phyloP scores from a whole-genome alignment of 2,113 vertebrate species.

The Miniopterus natalensis region DNA sequence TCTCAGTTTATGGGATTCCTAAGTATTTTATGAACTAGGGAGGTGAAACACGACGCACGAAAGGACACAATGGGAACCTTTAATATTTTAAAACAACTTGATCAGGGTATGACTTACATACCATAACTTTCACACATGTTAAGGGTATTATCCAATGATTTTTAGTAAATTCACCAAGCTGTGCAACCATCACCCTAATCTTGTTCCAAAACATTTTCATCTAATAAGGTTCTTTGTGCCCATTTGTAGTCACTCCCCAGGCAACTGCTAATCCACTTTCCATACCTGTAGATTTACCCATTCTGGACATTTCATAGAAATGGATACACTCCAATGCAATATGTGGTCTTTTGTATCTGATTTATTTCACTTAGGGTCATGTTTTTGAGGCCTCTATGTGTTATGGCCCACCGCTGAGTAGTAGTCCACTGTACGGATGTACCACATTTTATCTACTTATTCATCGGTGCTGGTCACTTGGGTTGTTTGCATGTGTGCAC shows the following conservation, averaged over 20 bases:
- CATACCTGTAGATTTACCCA: fast-evolving
- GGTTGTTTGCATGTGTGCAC: background rate
- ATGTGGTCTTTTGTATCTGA: background rate
- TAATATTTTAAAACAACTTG: background rate
- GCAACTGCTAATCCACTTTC: background rate
- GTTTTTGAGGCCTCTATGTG: fast-evolving
- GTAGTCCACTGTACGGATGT: background rate
- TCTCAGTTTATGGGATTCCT: background rate
- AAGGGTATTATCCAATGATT: background rate
- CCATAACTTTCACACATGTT: background rate
- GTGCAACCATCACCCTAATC: background rate
- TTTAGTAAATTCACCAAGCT: background rate
- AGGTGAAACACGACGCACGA: background rate
- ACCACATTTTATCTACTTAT: no score
- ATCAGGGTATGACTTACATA: background rate
- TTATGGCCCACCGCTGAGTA: background rate
- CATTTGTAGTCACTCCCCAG: background rate
- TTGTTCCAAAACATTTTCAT: background rate
- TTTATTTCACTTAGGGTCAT: background rate
- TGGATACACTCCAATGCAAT: fast-evolving
- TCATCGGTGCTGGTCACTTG: background rate
- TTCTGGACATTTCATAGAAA: background rate
- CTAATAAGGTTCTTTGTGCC: background rate
- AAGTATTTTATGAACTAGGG: background rate
- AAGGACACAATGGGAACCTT: background rate